Conservation (phyloP, 92 coral and sea anemone genomes). For the Heliopora coerulea region DNA sequence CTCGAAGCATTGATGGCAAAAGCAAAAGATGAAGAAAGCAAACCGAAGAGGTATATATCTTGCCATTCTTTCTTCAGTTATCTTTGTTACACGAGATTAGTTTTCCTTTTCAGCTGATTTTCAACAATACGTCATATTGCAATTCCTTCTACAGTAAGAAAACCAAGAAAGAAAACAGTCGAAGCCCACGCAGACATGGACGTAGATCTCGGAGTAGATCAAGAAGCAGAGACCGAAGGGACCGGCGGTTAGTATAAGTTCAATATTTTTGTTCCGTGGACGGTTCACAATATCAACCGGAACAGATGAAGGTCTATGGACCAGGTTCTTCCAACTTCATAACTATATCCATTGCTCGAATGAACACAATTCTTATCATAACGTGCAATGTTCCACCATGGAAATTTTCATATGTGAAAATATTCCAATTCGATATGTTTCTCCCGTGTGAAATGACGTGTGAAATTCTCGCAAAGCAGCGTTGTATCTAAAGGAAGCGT, state of each 20-base stretch:
- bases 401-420: no score
- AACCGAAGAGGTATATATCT: conserved; percentile 34
- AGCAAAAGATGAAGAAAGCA: conserved; percentile 54
- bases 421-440: no score
- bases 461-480: no score
- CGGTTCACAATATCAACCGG: no score
- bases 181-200: conserved; percentile 65
- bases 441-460: no score
- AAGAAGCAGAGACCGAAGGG: conserved; percentile 69
- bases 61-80: no score
- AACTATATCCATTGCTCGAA: no score
- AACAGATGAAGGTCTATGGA: no score
- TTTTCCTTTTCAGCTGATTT: background rate
- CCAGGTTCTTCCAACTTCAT: no score
- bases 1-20: conserved; percentile 81
- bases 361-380: no score
- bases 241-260: conserved; percentile 46
- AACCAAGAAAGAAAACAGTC: conserved; percentile 47
- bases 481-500: no score
- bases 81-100: background rate
- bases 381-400: no score
- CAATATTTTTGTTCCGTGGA: background rate
- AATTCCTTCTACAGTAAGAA: conserved; percentile 18
- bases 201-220: conserved; percentile 45
- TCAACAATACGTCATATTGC: background rate